A percentile compares a stretch with the other conserved stretches of the same genome.
Conservation (phyloP, 2,888 invertebrate genomes). For the Melolontha melolontha region DNA sequence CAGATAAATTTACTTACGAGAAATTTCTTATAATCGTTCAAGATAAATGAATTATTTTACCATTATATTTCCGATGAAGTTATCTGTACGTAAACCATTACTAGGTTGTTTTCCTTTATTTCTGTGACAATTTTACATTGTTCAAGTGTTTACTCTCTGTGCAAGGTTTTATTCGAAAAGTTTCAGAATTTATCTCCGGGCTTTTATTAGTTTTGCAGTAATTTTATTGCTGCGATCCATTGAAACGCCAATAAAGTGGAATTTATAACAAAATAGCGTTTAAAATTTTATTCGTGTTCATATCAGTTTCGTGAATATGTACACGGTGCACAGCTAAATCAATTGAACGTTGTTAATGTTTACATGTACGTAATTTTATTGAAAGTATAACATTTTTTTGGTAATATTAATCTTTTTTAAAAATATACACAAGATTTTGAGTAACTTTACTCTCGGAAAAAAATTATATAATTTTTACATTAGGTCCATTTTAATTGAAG, state of each 20-base stretch:
- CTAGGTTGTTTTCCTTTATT: background rate
- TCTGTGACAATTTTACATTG: conserved; percentile 21
- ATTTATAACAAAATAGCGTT: conserved; percentile 37
- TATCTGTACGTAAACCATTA: too few relatives aligned
- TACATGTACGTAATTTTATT: too few relatives aligned
- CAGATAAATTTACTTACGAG: background rate
- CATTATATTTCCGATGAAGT: too few relatives aligned
- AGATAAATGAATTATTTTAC: too few relatives aligned
- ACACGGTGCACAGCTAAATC: conserved; percentile 1
- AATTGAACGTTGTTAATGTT: background rate
- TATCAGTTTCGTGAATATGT: conserved; percentile 19
- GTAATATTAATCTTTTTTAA: too few relatives aligned
- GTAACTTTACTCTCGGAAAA: too few relatives aligned
- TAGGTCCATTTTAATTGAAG: too few relatives aligned
- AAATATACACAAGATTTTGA: too few relatives aligned
- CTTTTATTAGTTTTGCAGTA: conserved; percentile 35
- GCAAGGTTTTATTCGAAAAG: conserved; percentile 28
- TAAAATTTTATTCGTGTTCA: conserved; percentile 26
- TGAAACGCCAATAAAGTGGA: conserved; percentile 35
- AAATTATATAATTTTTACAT: too few relatives aligned
- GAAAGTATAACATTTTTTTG: too few relatives aligned
- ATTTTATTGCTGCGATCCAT: conserved; percentile 27
- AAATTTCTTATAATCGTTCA: too few relatives aligned
- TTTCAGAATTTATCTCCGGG: conserved; percentile 23
- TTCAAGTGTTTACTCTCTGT: conserved; percentile 8